Conservation (phyloP, 2,113 vertebrate species). For the Naja naja region DNA sequence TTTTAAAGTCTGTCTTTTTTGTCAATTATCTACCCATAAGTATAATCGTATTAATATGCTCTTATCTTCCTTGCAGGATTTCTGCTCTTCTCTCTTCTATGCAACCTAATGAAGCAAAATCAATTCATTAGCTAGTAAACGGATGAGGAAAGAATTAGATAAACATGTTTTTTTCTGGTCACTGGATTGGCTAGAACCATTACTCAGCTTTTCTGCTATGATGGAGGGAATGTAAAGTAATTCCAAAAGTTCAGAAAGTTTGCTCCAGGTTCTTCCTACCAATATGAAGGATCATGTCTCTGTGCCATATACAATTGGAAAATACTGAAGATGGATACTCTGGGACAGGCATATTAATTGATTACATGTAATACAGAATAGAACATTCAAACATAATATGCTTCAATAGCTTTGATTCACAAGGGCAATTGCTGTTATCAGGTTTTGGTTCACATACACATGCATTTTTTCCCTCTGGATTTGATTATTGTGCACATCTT, state of each 20-base stretch:
- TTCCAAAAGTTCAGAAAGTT: background rate
- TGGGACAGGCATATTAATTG: background rate
- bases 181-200: background rate
- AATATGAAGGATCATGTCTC: background rate
- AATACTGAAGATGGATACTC: background rate
- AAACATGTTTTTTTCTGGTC: background rate
- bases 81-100: background rate
- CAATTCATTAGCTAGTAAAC: background rate
- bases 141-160: background rate
- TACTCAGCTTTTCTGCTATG: background rate
- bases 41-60: background rate
- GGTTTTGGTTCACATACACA: background rate
- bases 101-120: background rate
- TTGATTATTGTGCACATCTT: background rate
- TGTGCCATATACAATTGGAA: background rate
- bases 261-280: background rate
- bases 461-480: background rate
- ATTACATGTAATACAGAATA: background rate
- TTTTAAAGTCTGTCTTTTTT: background rate
- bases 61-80: background rate
- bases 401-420: background rate
- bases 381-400: background rate
- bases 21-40: background rate
- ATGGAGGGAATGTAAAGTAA: background rate
- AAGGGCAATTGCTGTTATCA: background rate